Evolutionary conservation across 2,888 invertebrate genomes (phyloP).

Genomic region (Ernsta delagoae): DNA sequence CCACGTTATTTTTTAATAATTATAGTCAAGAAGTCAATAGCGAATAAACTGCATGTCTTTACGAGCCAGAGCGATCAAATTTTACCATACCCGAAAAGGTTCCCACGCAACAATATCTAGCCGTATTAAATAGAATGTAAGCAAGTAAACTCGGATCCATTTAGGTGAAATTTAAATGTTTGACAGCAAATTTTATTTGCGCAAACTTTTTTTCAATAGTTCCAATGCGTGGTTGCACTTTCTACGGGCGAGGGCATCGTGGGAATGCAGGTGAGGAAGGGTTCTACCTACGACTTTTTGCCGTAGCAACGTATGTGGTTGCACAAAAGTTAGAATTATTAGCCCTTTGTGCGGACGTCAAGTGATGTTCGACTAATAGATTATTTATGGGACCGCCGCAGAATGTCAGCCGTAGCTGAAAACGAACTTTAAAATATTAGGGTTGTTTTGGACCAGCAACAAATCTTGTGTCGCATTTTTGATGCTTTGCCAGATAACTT

Average conservation of each 20-base stretch:
- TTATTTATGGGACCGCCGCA: conserved; percentile 78
- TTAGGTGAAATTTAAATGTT: conserved; percentile 69
- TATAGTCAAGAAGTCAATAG: no score
- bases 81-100: no score
- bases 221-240: conserved; percentile 66
- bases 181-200: conserved; percentile 77
- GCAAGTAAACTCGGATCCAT: no score
- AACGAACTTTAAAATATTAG: conserved; percentile 75
- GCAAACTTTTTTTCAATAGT: conserved; percentile 65
- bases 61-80: no score
- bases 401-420: conserved; percentile 55
- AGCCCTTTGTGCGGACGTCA: conserved; percentile 77
- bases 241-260: conserved; percentile 68
- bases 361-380: conserved; percentile 80
- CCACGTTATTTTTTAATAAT: no score
- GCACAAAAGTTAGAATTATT: conserved; percentile 77
- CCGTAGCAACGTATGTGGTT: conserved; percentile 60
- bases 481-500: conserved; percentile 40
- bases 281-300: conserved; percentile 71
- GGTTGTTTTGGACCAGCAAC: conserved; percentile 57
- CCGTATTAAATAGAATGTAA: no score
- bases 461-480: conserved; percentile 41
- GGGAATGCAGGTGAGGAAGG: conserved; percentile 84
- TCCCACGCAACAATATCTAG: no score
- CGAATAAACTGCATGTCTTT: no score